Conservation (phyloP, 2,888 invertebrate species). For the Chesias legatella region DNA sequence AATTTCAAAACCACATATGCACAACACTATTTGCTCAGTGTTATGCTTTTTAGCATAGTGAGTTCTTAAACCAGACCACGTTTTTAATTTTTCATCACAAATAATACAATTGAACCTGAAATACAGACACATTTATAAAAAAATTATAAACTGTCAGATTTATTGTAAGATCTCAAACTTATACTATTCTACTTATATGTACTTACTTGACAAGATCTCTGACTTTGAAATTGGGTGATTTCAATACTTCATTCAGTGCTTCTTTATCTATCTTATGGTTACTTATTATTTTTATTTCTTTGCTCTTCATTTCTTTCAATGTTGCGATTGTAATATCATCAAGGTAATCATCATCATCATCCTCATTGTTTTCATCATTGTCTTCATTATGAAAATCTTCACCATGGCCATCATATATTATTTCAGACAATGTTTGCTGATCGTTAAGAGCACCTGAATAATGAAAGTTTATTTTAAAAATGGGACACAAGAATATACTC, state of each 20-base stretch:
- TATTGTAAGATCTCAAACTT: no score
- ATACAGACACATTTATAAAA: constrained; percentile 18
- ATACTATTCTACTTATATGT: no score
- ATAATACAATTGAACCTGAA: constrained; percentile 58
- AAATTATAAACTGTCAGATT: not conserved
- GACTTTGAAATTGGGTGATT: constrained; percentile 54
- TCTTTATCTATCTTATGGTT: constrained; percentile 43
- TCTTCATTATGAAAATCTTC: constrained; percentile 33
- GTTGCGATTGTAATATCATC: constrained; percentile 59
- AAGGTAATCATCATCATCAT: constrained; percentile 47
- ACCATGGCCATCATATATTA: constrained; percentile 31
- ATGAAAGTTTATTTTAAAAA: constrained; percentile 5
- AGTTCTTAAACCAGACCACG: constrained; percentile 51
- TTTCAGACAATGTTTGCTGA: constrained; percentile 40
- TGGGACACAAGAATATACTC: no score
- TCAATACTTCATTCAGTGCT: constrained; percentile 52
- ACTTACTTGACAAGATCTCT: constrained; percentile 59
- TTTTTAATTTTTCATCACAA: constrained; percentile 53
- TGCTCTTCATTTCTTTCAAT: constrained; percentile 52
- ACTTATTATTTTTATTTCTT: constrained; percentile 45
- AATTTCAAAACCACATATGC: constrained; percentile 62
- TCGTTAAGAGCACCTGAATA: constrained; percentile 49
- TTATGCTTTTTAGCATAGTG: constrained; percentile 58
- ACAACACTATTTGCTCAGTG: constrained; percentile 53
- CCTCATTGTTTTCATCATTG: constrained; percentile 31